Base-by-base conservation (phyloP, 2,888 invertebrate genomes). In the Stenchaetothrips biformis region DNA sequence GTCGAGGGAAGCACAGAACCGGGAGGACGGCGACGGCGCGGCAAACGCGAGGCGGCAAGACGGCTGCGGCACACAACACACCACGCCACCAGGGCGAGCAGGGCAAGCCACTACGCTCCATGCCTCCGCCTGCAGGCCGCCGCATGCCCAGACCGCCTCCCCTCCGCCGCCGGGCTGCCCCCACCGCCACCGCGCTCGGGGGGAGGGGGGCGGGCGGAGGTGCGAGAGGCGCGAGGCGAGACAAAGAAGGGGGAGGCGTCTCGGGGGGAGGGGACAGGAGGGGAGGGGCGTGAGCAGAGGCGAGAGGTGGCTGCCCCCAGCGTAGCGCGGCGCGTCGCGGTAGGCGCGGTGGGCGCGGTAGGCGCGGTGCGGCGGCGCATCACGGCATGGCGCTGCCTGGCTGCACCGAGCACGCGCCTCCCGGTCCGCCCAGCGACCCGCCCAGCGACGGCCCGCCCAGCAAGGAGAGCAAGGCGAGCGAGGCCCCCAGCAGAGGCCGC, bases 221-320 rank as follows among this genome's bases (percentile, higher is more conserved):
- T 74, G 67, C 67, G 25, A 37, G 53, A 18, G 67, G 67, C 62
- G 62, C 62, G 67, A 21, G 67, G 67, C 67, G 67, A 21, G 67
- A 25, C 25, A 25, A 9, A 25, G 67, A 11, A 74, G 25, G 67
- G 67, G 25, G 67, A 25, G 67, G 67, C 67, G 67, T 74, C 59
- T 59, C 6, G 59, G 18, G 67, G 67, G 21, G 67, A 11, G 67
- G 67, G 21, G 67, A 21, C 21, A 74, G 67, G 21, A 25, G 67
- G 21, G 67, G 25, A 18, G 59, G 59, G 59, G 59, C 59, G 59
- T 59, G 59, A 59, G 37, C 37, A 37, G 37, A 59, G 67, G 67
- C 67, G 67, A 74, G 67, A 74, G 67, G 67, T 74, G 67, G 67
- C 67, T 74, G 67, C 67, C 67, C 67, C 67, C 67, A 21, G 67